These are phyloP conservation scores for Aselliscus stoliczkanus DNA, from an alignment of 2,797 vertebrate genomes.

Conservation along the genomic window DNA sequence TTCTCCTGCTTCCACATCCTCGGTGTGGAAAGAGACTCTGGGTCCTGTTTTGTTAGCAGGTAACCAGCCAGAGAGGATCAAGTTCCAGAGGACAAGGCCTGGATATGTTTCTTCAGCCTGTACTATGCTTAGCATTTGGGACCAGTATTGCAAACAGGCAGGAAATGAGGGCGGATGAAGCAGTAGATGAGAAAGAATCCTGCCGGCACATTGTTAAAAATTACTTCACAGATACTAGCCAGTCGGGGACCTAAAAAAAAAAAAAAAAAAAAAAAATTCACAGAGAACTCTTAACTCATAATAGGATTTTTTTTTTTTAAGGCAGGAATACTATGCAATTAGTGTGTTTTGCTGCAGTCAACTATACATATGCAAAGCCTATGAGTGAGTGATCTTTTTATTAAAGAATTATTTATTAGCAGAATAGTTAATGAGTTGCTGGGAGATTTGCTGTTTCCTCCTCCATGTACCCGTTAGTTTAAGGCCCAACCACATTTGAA, in stretches of 20 bases:
- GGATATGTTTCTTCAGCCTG: background rate
- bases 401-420: background rate
- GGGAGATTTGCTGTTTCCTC: background rate
- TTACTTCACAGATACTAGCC: background rate
- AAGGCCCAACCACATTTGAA: background rate
- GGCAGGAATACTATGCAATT: background rate
- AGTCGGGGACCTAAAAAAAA: too few relatives aligned
- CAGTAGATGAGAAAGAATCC: background rate
- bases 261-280: too few relatives aligned
- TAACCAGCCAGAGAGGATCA: background rate
- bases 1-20: background rate
- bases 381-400: background rate
- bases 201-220: background rate
- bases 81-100: background rate
- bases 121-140: background rate
- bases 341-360: background rate
- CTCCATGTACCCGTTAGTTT: background rate
- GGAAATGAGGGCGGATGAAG: background rate
- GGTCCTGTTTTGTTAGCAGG: background rate
- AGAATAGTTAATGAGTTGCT: background rate
- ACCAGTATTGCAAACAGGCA: background rate
- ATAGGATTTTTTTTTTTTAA: background rate
- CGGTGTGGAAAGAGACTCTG: background rate
- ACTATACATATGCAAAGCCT: background rate
- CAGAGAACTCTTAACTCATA: background rate